phyloP scores from a whole-genome alignment of 2,888 invertebrate species.

The Pteria penguin region DNA sequence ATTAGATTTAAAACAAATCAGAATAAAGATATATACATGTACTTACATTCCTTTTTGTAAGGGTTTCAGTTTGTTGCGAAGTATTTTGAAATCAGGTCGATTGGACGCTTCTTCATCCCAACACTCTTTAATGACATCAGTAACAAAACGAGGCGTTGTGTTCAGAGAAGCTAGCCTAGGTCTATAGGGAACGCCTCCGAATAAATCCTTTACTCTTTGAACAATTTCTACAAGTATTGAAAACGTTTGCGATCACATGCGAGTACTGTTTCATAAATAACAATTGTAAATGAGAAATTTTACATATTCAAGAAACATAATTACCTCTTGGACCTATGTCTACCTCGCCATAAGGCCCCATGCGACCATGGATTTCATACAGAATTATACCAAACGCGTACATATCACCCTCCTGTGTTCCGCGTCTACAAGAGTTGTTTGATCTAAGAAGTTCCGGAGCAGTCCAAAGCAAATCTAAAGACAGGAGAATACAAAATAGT shows the following conservation, averaged over 20 bases:
- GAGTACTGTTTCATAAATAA: not conserved
- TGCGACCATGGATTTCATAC: constrained; percentile 84
- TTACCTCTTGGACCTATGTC: constrained; percentile 84
- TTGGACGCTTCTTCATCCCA: constrained; percentile 95
- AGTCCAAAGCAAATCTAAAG: constrained; percentile 92
- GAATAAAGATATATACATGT: not conserved
- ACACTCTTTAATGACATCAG: constrained; percentile 88
- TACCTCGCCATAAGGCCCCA: constrained; percentile 81
- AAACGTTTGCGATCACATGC: too few relatives aligned
- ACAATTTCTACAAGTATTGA: constrained; percentile 86
- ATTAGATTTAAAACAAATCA: not conserved
- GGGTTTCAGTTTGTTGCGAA: constrained; percentile 92
- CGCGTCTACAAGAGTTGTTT: constrained; percentile 50
- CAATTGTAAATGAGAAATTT: not conserved
- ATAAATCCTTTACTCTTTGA: constrained; percentile 87
- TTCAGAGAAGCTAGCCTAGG: constrained; percentile 90
- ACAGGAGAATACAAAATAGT: too few relatives aligned
- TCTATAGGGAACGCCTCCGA: constrained; percentile 81
- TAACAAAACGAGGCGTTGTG: constrained; percentile 81
- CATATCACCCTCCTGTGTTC: constrained; percentile 82
- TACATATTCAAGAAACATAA: not conserved
- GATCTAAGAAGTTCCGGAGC: constrained; percentile 88
- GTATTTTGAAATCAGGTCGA: constrained; percentile 92
- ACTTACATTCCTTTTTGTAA: constrained; percentile 92
- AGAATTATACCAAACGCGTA: constrained; percentile 94